These are phyloP conservation scores for Hypsibius dujardini DNA, from an alignment of 1,140 invertebrate genomes.

Conservation along the genomic window DNA sequence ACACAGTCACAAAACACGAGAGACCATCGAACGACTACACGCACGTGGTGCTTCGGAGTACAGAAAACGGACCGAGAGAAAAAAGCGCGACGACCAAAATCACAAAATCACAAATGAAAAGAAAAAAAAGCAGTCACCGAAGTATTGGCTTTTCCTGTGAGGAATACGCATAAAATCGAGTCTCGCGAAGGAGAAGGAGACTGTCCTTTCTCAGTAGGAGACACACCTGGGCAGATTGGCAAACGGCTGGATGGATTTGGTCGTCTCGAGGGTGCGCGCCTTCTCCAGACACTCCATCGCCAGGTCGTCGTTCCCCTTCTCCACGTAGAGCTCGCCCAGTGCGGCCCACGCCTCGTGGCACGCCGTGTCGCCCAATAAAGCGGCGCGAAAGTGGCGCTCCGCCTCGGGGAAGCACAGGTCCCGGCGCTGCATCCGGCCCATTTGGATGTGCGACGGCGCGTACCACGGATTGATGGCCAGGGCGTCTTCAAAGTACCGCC, in stretches of 20 bases:
- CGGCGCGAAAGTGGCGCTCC: conserved; percentile 2
- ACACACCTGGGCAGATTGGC: neutral
- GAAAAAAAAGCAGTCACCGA: no score
- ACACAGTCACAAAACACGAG: no score
- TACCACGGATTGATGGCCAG: conserved; percentile 2
- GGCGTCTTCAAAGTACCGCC: neutral
- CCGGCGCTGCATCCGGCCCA: neutral
- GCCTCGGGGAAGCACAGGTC: neutral
- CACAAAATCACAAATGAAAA: no score
- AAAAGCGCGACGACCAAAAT: no score
- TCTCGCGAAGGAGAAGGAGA: no score
- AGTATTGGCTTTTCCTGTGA: no score
- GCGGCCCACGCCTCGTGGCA: conserved; percentile 10
- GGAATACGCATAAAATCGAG: no score
- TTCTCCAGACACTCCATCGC: conserved; percentile 3
- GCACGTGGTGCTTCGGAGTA: no score
- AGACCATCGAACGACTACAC: no score
- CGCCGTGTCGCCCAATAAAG: neutral
- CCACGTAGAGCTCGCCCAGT: neutral
- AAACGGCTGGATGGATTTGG: neutral
- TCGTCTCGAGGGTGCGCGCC: neutral
- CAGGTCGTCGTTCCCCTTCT: conserved; percentile 9
- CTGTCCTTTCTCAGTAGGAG: neutral
- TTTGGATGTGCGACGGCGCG: conserved; percentile 4
- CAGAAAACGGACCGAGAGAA: no score